Base-by-base conservation (phyloP, 2,888 invertebrate genomes). In the Galerucella calmariensis region DNA sequence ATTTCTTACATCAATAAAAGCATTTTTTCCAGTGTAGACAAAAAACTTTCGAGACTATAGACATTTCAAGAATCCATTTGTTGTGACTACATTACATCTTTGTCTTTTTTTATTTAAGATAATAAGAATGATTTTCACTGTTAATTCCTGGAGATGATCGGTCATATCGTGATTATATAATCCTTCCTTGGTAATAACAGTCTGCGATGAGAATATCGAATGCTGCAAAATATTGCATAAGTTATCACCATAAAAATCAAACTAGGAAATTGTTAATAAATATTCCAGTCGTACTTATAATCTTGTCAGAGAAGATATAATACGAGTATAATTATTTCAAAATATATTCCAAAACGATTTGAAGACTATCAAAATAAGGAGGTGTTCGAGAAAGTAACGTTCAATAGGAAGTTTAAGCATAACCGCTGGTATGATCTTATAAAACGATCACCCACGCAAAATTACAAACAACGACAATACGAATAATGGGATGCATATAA, bases 301-400 rank as follows among this genome's bases (percentile, higher is more conserved):
- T 51, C n/a, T 51, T n/a, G 51, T 51, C n/a, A 5, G 51, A 51
- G 51, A 51, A 51, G 51, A 51, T 51, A 14, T 51, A n/a, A 4
- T 51, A 51, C 51, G 51, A 51, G 51, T 51, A 51, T n/a, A n/a
- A n/a, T n/a, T n/a, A 5, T 51, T 51, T 51, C 14, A 51, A n/a
- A 51, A 51, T 51, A 14, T 51, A 51, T n/a, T 51, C 8, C 51
- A 35, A 51, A 51, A n/a, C n/a, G 51, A 51, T 51, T 51, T 51
- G 14, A 51, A 51, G n/a, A n/a, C 51, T 51, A 51, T 51, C 14
- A 51, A n/a, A 51, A 51, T 51, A 51, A 51, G 51, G 51, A 51
- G 51, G 51, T 51, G 51, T 51, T 51, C n/a, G 51, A 51, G 51
- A 51, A 51, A 51, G 51, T 51, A n/a, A 51, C 51, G 5, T 14